phyloP scores from a whole-genome alignment of 2,888 invertebrate species.

The Coecobrya sp. region DNA sequence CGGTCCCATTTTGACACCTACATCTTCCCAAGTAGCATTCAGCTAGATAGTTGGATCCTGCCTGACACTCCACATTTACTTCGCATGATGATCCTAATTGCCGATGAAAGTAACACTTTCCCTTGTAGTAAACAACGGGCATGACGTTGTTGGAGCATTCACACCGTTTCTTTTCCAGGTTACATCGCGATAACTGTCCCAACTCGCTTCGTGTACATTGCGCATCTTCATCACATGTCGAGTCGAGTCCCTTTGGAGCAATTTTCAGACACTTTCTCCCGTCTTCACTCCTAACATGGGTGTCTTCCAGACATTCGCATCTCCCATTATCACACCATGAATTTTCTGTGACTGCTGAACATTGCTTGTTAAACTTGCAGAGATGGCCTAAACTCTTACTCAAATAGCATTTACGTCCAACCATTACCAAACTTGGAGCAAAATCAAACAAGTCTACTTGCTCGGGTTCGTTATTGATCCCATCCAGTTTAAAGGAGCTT shows the following conservation, averaged over 20 bases:
- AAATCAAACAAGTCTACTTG: slow-evolving; percentile 50
- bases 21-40: slow-evolving; percentile 83
- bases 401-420: slow-evolving; percentile 83
- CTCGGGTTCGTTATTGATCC: slow-evolving; percentile 40
- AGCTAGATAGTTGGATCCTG: slow-evolving; percentile 75
- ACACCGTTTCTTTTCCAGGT: slow-evolving; percentile 76
- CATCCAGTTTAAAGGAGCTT: neutral
- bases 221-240: slow-evolving; percentile 83
- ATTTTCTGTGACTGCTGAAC: slow-evolving; percentile 80
- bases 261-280: slow-evolving; percentile 84
- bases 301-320: slow-evolving; percentile 82
- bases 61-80: slow-evolving; percentile 82
- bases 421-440: slow-evolving; percentile 66
- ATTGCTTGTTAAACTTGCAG: slow-evolving; percentile 84
- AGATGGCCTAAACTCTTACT: slow-evolving; percentile 82
- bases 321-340: slow-evolving; percentile 82
- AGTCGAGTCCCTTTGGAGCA: slow-evolving; percentile 78
- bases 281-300: slow-evolving; percentile 82
- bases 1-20: slow-evolving; percentile 78
- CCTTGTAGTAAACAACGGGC: slow-evolving; percentile 80
- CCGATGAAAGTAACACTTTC: slow-evolving; percentile 83
- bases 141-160: slow-evolving; percentile 82
- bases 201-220: slow-evolving; percentile 65
- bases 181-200: slow-evolving; percentile 82
- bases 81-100: slow-evolving; percentile 82